phyloP scores from a whole-genome alignment of 1,140 invertebrate genomes.

The Lasioglossum baleicum region DNA sequence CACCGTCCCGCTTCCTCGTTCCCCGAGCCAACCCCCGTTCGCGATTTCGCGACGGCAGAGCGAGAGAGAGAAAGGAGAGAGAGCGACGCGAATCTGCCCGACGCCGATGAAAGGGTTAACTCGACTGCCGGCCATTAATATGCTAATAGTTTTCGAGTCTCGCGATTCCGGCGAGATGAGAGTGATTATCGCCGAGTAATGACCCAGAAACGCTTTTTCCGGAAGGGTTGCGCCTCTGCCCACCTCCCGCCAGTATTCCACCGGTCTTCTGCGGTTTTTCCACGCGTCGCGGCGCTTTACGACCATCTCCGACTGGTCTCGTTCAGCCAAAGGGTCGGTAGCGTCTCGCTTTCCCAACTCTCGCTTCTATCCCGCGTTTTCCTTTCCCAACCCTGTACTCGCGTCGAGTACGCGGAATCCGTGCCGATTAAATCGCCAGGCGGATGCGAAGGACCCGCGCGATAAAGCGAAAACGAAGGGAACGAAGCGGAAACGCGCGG shows the following conservation, averaged over 20 bases:
- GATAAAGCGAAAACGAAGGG: no score
- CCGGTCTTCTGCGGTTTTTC: conserved; percentile 57
- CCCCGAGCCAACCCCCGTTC: conserved; percentile 36
- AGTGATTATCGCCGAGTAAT: conserved; percentile 79
- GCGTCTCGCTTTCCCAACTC: no score
- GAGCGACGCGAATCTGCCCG: conserved; percentile 77
- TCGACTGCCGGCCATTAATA: conserved; percentile 80
- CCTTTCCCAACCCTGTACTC: no score
- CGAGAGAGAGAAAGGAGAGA: neutral
- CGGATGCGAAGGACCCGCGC: no score
- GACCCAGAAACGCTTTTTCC: conserved; percentile 80
- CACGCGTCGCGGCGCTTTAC: conserved; percentile 43
- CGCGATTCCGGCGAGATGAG: conserved; percentile 78
- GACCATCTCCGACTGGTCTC: no score
- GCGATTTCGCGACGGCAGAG: no score
- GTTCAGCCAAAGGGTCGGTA: no score
- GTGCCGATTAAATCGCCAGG: no score
- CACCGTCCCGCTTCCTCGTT: conserved; percentile 67
- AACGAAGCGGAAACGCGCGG: no score
- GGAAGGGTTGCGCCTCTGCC: conserved; percentile 77
- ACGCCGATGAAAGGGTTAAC: conserved; percentile 80
- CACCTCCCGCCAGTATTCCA: no score
- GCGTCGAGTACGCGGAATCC: no score
- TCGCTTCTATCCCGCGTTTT: no score
- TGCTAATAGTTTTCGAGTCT: conserved; percentile 81